Conservation (phyloP, 1,140 invertebrate species). For the Penaeus japonicus region DNA sequence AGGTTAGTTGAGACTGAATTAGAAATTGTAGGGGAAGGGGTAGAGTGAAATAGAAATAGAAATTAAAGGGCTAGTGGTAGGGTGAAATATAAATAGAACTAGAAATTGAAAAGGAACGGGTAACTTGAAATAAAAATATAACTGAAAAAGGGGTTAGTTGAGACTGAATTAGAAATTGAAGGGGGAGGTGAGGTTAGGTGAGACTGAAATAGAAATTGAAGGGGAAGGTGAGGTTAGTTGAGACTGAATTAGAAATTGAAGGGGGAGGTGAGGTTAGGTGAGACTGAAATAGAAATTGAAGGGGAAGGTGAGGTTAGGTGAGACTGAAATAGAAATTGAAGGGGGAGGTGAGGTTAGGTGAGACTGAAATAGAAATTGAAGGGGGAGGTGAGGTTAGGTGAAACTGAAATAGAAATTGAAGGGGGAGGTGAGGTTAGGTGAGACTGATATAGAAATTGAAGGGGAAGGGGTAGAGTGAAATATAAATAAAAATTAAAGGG, state of each 20-base stretch:
- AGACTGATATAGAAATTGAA: conserved; percentile 77
- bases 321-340: no score
- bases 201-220: background rate
- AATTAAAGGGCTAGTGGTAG: conserved; percentile 9
- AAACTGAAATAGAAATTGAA: no score
- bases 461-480: background rate
- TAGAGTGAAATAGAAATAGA: no score
- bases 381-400: no score
- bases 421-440: no score
- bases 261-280: no score
- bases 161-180: conserved; percentile 69
- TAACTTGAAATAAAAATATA: no score
- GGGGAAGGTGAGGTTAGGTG: no score
- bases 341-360: no score
- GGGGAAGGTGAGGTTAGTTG: background rate
- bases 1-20: background rate
- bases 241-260: background rate
- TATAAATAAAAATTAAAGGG: background rate
- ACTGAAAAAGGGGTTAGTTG: conserved; percentile 76
- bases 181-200: no score
- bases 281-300: background rate
- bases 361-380: conserved; percentile 3
- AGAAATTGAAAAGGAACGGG: conserved; percentile 58
- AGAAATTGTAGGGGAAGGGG: conserved; percentile 52
- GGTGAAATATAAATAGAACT: conserved; percentile 75